A percentile compares a stretch with the other conserved stretches of the same genome.
Evolutionary conservation across 2,797 vertebrate species (phyloP).

Genomic region (Oreortyx pictus): DNA sequence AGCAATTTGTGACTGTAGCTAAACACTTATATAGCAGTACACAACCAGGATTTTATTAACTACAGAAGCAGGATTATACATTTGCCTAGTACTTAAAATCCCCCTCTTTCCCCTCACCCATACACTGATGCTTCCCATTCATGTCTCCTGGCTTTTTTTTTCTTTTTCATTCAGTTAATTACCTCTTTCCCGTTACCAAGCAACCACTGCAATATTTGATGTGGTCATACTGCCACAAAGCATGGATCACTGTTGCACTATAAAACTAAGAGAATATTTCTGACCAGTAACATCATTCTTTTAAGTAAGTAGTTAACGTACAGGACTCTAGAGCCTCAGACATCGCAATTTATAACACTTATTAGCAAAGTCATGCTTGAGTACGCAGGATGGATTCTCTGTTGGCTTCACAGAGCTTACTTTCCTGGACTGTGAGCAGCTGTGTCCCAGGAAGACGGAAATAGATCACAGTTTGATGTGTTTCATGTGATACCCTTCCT

Average conservation of each 20-base stretch:
- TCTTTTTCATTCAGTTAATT: neutral
- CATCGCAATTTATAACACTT: neutral
- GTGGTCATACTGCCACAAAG: neutral
- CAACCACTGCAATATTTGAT: conserved; percentile 43
- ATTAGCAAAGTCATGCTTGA: neutral
- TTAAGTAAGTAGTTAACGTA: neutral
- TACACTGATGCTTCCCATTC: conserved; percentile 3
- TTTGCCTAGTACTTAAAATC: neutral
- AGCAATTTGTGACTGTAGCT: conserved; percentile 13
- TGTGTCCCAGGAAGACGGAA: neutral
- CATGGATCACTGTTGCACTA: conserved; percentile 9
- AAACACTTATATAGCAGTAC: neutral
- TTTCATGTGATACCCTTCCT: neutral
- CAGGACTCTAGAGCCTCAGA: neutral
- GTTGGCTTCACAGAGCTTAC: neutral
- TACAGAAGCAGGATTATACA: neutral
- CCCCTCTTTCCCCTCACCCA: neutral
- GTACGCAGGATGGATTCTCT: neutral
- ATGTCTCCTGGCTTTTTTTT: neutral
- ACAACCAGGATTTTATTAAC: neutral
- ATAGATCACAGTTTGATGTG: neutral
- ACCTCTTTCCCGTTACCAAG: conserved; percentile 35
- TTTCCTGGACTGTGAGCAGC: neutral
- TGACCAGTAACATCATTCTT: neutral
- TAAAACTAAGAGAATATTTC: neutral